Evolutionary conservation across 2,888 invertebrate genomes (phyloP), one percentile per base, ranked within the genome.

Genomic region (Agonum fuliginosum): DNA sequence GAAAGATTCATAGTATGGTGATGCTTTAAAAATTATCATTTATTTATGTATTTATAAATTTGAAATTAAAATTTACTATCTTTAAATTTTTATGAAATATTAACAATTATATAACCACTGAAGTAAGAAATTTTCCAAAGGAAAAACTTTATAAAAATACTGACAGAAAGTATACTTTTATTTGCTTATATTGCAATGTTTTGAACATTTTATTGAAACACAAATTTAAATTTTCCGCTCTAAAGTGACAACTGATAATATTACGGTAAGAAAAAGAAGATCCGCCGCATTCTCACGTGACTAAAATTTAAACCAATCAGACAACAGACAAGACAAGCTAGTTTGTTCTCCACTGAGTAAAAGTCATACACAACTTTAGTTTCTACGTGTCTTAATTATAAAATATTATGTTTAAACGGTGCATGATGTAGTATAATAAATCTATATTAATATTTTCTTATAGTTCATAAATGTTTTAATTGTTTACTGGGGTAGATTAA

Each of bases 301-400:
- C 27, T 58, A 58, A 58, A 30, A 14, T 73, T 73, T 62, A 62
- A 69, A 46, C 76, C 67, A 76, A 69, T 76, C 69, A 69, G 22
- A 19, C 5, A 17, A 20, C 69, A 69, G 22, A 19, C 5, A 17
- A 20, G 5, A 17, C 41, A 24, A 46, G 30, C 48, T 67, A 37
- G 75, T 75, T 75, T 75, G 65, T 75, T 65, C 46, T 48, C 34
- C 20, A 34, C 67, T 30, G 4, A 24, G 22, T 69, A 34, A 43
- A 76, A 37, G 67, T 19, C 14, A 69, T 76, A 67, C 41, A 69
- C 69, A 30, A 51, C n/a, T 76, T 62, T 76, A 37, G 37, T 76
- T 58, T 62, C 30, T 46, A 76, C 75, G 67, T 76, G 75, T 76
- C 67, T 76, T 20, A 37, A 46, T 51, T 48, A 67, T 67, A 51